A percentile compares a stretch with the other conserved stretches of the same genome.
These are phyloP conservation scores for Cyprinus carpio DNA, from an alignment of 2,113 vertebrate genomes.

Conservation along the genomic window DNA sequence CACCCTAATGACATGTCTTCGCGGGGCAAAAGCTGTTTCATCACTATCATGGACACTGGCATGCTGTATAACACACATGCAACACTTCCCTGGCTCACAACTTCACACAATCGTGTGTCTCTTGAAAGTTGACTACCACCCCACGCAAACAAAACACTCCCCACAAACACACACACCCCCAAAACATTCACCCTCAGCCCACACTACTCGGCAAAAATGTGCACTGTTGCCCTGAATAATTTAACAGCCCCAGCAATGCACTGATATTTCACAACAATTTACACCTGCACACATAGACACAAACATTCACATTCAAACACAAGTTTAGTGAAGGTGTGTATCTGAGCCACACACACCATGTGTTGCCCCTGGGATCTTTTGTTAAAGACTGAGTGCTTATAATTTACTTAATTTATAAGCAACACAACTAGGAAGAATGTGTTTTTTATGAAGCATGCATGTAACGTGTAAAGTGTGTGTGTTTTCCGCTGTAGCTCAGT, in stretches of 20 bases:
- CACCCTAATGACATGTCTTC: not conserved
- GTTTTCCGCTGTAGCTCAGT: not conserved
- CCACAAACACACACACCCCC: too few species aligned
- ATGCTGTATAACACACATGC: not conserved
- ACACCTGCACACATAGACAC: slow-evolving; percentile 48
- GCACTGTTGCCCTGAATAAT: slow-evolving; percentile 54
- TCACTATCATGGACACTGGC: not conserved
- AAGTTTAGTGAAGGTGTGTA: slow-evolving; percentile 3
- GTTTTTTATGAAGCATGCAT: not conserved
- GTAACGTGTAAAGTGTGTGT: too few species aligned
- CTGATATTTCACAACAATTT: slow-evolving; percentile 51
- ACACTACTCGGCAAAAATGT: slow-evolving; percentile 37
- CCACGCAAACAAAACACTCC: not conserved
- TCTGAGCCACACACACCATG: slow-evolving; percentile 2
- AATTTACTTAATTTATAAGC: slow-evolving; percentile 23
- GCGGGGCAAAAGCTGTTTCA: not conserved
- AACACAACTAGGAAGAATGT: not conserved
- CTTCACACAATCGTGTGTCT: not conserved
- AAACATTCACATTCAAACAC: slow-evolving; percentile 38
- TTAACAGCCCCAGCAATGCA: slow-evolving; percentile 47
- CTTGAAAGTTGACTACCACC: not conserved
- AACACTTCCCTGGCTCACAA: not conserved
- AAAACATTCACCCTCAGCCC: slow-evolving; percentile 31
- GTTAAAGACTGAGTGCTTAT: not conserved
- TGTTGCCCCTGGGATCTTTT: not conserved